phyloP scores from a whole-genome alignment of 2,113 vertebrate species.

The Bambusicola thoracicus region DNA sequence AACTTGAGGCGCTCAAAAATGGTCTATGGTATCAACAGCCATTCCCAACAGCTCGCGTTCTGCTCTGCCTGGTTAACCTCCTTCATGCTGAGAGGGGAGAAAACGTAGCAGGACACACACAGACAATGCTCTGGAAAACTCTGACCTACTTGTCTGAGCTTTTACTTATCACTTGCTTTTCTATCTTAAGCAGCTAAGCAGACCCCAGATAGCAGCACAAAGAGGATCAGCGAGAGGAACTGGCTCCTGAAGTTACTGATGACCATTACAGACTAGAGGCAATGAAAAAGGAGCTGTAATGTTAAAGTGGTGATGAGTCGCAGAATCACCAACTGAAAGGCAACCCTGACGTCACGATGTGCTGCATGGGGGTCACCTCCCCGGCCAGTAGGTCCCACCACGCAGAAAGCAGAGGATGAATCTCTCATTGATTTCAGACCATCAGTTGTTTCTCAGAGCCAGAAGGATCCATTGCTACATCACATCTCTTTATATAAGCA shows the following conservation, averaged over 20 bases:
- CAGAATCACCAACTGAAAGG: neutral
- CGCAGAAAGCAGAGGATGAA: neutral
- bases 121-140: neutral
- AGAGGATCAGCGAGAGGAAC: neutral
- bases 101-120: neutral
- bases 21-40: rapidly evolving
- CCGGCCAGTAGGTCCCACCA: neutral
- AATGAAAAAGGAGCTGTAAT: neutral
- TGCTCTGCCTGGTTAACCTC: neutral
- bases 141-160: neutral
- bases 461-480: neutral
- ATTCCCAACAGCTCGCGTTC: neutral
- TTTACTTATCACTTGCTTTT: neutral
- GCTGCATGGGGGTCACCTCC: neutral
- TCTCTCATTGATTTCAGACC: neutral
- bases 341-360: no score
- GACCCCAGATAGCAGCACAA: neutral
- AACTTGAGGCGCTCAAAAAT: neutral
- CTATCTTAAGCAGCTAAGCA: neutral
- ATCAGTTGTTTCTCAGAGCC: neutral
- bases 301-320: neutral
- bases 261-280: neutral
- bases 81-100: neutral
- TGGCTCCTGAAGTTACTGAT: neutral
- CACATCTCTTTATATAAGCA: neutral